Percentiles rank a stretch among this genome's conserved stretches.
Conservation (phyloP, 2,888 invertebrate genomes). For the Steinernema scapterisci region DNA sequence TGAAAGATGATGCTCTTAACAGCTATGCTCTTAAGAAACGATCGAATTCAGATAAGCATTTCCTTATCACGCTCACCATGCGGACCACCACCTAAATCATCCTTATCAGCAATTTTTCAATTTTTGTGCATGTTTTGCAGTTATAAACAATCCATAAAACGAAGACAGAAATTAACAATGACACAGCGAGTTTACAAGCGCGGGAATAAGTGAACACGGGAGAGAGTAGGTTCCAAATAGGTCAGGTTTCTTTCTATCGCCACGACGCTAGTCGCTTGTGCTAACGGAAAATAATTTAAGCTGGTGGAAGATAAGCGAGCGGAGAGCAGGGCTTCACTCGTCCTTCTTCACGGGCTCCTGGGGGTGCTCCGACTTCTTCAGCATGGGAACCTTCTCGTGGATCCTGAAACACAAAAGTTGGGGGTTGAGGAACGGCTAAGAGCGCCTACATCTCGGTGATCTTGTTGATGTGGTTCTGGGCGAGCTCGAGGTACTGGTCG, state of each 20-base stretch:
- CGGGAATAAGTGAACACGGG: constrained; percentile 16
- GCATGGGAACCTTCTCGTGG: constrained; percentile 64
- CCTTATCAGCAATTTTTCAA: too few relatives aligned
- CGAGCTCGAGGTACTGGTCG: constrained; percentile 59
- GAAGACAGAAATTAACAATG: constrained; percentile 21
- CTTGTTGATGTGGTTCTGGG: constrained; percentile 61
- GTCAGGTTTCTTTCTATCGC: not conserved
- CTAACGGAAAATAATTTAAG: constrained; percentile 30
- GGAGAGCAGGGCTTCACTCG: not conserved
- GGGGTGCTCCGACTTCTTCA: constrained; percentile 49
- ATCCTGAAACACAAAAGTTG: constrained; percentile 46
- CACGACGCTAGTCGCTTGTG: constrained; percentile 11
- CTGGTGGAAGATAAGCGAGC: constrained; percentile 15
- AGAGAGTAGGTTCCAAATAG: not conserved
- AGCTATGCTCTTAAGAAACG: too few relatives aligned
- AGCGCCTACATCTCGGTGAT: constrained; percentile 56
- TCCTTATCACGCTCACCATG: too few relatives aligned
- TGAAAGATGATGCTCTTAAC: too few relatives aligned
- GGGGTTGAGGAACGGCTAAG: not conserved
- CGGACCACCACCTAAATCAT: too few relatives aligned
- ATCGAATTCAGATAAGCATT: too few relatives aligned
- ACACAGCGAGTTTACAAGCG: constrained; percentile 30
- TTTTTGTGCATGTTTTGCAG: too few relatives aligned
- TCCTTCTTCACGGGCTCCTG: constrained; percentile 42
- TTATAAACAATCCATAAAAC: not conserved